These are phyloP conservation scores for Tribolium madens DNA, from an alignment of 1,140 invertebrate genomes.

Conservation along the genomic window DNA sequence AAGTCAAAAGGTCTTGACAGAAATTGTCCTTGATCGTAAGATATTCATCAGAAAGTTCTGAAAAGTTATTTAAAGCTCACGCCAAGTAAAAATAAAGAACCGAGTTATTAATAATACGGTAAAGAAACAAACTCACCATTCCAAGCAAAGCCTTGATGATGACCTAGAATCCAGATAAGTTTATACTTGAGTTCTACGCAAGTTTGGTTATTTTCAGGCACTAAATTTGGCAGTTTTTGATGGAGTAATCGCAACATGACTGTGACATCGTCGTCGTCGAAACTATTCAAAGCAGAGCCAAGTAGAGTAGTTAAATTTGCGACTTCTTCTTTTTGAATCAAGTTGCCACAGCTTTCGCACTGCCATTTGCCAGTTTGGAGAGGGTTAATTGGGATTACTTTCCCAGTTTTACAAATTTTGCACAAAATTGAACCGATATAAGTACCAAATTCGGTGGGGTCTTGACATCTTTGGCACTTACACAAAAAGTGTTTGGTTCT, in stretches of 20 bases:
- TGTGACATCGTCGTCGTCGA: slow-evolving; percentile 65
- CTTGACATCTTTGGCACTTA: slow-evolving; percentile 76
- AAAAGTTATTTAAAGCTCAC: slow-evolving; percentile 24
- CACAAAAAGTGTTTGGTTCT: slow-evolving; percentile 83
- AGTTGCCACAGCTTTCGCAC: slow-evolving; percentile 67
- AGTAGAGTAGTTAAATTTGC: slow-evolving; percentile 66
- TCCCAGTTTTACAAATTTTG: slow-evolving; percentile 64
- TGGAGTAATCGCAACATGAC: slow-evolving; percentile 68
- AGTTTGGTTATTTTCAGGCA: slow-evolving; percentile 69
- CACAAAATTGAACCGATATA: slow-evolving; percentile 68
- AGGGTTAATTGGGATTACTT: slow-evolving; percentile 66
- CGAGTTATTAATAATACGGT: background rate
- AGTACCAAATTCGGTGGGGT: slow-evolving; percentile 71
- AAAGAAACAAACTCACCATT: slow-evolving; percentile 50
- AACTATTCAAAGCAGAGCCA: slow-evolving; percentile 66
- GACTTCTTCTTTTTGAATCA: slow-evolving; percentile 65
- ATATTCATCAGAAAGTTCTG: slow-evolving; percentile 53
- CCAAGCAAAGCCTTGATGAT: slow-evolving; percentile 55
- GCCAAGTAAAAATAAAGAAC: background rate
- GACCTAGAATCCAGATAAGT: slow-evolving; percentile 59
- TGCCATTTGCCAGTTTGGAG: slow-evolving; percentile 66
- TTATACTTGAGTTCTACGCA: slow-evolving; percentile 67
- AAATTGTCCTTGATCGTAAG: slow-evolving; percentile 61
- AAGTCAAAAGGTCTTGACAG: slow-evolving; percentile 64
- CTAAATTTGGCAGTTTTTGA: slow-evolving; percentile 65